Conservation (phyloP, 2,888 invertebrate genomes). For the Coremacera marginata region DNA sequence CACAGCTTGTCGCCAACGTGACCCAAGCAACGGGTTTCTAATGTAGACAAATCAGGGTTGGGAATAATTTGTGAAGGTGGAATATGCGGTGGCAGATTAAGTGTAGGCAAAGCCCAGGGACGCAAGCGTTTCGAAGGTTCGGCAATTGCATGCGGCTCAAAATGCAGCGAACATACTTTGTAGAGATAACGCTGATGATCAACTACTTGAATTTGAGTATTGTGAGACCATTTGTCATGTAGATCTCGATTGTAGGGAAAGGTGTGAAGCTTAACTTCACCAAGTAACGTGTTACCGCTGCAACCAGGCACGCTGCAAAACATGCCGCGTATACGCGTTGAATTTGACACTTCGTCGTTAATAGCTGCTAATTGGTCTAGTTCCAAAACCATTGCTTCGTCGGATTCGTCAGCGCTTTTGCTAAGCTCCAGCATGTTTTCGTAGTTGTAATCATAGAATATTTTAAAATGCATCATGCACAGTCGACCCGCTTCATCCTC, state of each 20-base stretch:
- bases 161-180: conserved; percentile 55
- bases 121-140: conserved; percentile 47
- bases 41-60: conserved; percentile 21
- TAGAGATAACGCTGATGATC: conserved; percentile 51
- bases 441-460: conserved; percentile 51
- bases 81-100: conserved; percentile 48
- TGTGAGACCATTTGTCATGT: conserved; percentile 57
- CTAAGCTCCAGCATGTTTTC: conserved; percentile 14
- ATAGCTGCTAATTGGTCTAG: conserved; percentile 29
- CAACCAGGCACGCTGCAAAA: conserved; percentile 53
- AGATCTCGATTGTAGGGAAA: conserved; percentile 54
- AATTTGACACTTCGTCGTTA: conserved; percentile 39
- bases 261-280: conserved; percentile 47
- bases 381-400: not conserved
- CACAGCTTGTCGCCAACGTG: conserved; percentile 46
- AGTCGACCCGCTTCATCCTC: conserved; percentile 38
- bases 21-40: conserved; percentile 30
- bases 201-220: conserved; percentile 47
- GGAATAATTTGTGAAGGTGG: conserved; percentile 16
- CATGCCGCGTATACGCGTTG: conserved; percentile 48
- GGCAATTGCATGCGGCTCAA: conserved; percentile 50
- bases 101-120: conserved; percentile 56
- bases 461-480: conserved; percentile 55
- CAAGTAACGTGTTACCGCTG: conserved; percentile 23
- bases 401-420: not conserved